These are phyloP conservation scores for Lepus oiostolus DNA, from an alignment of 2,797 vertebrate species.

Conservation along the genomic window DNA sequence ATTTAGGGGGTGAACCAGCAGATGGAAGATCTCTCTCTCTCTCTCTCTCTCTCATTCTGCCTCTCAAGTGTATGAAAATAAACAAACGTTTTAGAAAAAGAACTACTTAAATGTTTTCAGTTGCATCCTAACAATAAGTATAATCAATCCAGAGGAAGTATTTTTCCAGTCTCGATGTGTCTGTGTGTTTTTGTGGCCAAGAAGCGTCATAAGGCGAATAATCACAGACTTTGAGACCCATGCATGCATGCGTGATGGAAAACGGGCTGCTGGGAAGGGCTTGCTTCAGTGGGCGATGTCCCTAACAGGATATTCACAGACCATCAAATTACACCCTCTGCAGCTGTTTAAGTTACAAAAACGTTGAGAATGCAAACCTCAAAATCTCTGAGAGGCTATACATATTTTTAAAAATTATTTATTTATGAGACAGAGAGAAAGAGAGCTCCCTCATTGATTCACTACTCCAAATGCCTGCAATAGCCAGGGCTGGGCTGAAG, in stretches of 20 bases:
- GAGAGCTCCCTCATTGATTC: too few species aligned
- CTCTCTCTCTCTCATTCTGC: too few species aligned
- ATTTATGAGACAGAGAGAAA: too few species aligned
- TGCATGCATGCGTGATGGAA: neutral
- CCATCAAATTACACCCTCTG: conserved; percentile 9
- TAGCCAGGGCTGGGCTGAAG: too few species aligned
- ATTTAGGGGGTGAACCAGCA: too few species aligned
- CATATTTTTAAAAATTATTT: neutral
- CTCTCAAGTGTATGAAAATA: too few species aligned
- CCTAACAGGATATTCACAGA: neutral
- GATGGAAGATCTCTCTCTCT: too few species aligned
- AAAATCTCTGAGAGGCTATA: neutral
- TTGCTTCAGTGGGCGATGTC: neutral
- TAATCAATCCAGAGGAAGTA: neutral
- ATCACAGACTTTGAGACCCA: neutral
- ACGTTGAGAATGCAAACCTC: neutral
- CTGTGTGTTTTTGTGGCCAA: neutral
- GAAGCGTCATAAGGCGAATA: neutral
- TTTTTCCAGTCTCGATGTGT: neutral
- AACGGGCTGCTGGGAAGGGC: neutral
- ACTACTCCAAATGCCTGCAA: too few species aligned
- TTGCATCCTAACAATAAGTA: neutral
- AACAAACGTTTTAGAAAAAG: too few species aligned
- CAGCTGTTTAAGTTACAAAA: neutral
- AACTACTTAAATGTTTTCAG: too few species aligned